Conservation (phyloP, 2,113 vertebrate genomes). For the Phylloscopus whistleri region DNA sequence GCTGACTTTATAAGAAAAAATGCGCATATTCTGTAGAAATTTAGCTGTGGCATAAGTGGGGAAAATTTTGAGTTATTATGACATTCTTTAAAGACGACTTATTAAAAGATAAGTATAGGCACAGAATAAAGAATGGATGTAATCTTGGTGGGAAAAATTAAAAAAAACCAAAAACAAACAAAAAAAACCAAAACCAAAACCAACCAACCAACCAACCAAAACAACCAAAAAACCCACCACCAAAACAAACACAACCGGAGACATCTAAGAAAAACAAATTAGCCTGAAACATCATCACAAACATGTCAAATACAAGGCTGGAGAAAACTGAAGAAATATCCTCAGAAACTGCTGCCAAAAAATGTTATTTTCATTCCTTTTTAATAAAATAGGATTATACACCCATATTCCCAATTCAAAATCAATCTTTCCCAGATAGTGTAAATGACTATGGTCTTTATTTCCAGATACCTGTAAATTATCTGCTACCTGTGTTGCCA, state of each 20-base stretch:
- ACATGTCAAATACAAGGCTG: not conserved
- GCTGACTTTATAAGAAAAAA: not conserved
- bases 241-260: not conserved
- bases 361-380: not conserved
- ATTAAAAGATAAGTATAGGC: not conserved
- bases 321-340: not conserved
- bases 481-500: not conserved
- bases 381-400: not conserved
- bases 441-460: not conserved
- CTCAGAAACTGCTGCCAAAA: not conserved
- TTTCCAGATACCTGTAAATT: not conserved
- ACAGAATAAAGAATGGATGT: not conserved
- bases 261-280: not conserved
- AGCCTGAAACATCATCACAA: not conserved
- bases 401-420: not conserved
- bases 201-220: no score
- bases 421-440: not conserved
- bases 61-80: not conserved
- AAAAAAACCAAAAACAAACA: not conserved
- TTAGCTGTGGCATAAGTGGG: not conserved
- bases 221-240: not conserved
- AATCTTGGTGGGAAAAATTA: not conserved
- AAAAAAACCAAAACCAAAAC: no score
- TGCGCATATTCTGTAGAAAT: not conserved
- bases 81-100: not conserved